A percentile compares a stretch with the other conserved stretches of the same genome.
Evolutionary conservation across 2,113 vertebrate species (phyloP).

Genomic region (Archocentrus centrarchus): DNA sequence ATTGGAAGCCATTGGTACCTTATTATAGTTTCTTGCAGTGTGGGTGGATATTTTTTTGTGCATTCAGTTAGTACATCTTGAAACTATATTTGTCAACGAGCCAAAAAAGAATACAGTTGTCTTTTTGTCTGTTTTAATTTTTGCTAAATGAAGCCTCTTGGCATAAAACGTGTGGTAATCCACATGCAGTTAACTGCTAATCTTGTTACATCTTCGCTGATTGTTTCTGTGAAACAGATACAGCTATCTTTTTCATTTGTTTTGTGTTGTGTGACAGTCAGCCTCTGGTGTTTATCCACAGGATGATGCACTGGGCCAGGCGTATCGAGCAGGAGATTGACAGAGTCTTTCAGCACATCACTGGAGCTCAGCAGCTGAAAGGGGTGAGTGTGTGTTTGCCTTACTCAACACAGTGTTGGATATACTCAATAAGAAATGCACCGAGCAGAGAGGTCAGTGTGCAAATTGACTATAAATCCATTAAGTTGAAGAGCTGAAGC

Average conservation of each 20-base stretch:
- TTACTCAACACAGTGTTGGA: slow-evolving; percentile 44
- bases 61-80: not conserved
- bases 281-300: slow-evolving; percentile 77
- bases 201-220: not conserved
- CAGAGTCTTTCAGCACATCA: slow-evolving; percentile 96
- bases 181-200: not conserved
- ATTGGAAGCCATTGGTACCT: not conserved
- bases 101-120: not conserved
- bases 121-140: not conserved
- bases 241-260: slow-evolving; percentile 12
- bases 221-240: slow-evolving; percentile 16
- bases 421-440: slow-evolving; percentile 32
- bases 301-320: slow-evolving; percentile 98
- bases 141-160: not conserved
- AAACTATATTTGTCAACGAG: not conserved
- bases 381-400: slow-evolving; percentile 84
- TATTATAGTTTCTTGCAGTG: not conserved
- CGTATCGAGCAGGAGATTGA: slow-evolving; percentile 98
- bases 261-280: slow-evolving; percentile 49
- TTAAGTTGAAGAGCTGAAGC: slow-evolving; percentile 23
- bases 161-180: not conserved
- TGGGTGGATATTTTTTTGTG: not conserved
- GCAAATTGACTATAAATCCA: slow-evolving; percentile 35
- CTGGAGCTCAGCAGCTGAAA: slow-evolving; percentile 93
- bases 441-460: slow-evolving; percentile 11